Evolutionary conservation across 2,113 vertebrate species (phyloP).

Genomic region (Psittacara wagleri): DNA sequence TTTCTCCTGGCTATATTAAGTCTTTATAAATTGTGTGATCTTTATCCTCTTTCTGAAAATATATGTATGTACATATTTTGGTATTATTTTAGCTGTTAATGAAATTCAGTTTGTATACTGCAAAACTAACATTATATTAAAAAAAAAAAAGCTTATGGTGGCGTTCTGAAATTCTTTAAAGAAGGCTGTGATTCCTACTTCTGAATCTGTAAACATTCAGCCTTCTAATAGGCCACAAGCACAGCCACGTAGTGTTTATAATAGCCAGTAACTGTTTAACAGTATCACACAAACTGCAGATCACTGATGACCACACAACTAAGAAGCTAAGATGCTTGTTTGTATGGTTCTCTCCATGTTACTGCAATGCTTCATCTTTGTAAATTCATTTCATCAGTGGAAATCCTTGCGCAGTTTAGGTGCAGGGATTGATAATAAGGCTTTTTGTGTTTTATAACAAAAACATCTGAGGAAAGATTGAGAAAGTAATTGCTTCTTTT

Average conservation of each 20-base stretch:
- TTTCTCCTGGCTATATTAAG: background rate
- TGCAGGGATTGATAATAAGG: conserved; percentile 22
- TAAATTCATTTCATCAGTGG: conserved; percentile 17
- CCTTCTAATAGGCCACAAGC: background rate
- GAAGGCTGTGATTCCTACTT: background rate
- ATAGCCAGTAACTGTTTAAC: background rate
- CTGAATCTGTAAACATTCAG: background rate
- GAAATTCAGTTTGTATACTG: background rate
- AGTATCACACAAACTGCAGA: background rate
- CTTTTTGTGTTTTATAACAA: conserved; percentile 49
- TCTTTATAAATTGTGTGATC: background rate
- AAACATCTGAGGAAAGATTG: conserved; percentile 36
- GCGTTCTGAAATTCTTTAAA: background rate
- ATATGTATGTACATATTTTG: background rate
- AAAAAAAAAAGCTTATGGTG: background rate
- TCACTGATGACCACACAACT: background rate
- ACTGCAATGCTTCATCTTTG: background rate
- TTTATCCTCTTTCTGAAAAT: background rate
- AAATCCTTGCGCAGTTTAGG: conserved; percentile 14
- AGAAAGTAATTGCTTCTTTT: conserved; percentile 55
- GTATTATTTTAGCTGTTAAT: background rate
- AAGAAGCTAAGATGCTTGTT: background rate
- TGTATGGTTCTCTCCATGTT: background rate
- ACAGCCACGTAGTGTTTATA: background rate
- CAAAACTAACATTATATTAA: background rate